phyloP scores from a whole-genome alignment of 2,888 invertebrate genomes.

The Antitype chi region DNA sequence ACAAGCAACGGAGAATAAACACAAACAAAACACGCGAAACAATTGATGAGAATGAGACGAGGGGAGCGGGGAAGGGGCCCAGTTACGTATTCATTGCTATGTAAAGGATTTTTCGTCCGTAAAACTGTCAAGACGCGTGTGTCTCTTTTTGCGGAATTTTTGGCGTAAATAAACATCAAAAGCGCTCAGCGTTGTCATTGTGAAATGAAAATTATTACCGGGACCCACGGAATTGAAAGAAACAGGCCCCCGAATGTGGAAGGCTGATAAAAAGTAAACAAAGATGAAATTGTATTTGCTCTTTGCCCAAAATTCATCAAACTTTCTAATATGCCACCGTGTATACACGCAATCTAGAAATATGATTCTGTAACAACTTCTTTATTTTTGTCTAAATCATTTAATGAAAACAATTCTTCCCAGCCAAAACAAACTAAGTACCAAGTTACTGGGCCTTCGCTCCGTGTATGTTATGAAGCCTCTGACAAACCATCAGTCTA shows the following conservation, averaged over 20 bases:
- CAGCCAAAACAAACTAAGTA: neutral
- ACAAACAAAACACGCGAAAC: slow-evolving; percentile 87
- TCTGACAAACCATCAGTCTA: slow-evolving; percentile 24
- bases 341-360: neutral
- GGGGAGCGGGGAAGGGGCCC: slow-evolving; percentile 67
- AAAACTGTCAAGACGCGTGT: slow-evolving; percentile 75
- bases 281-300: slow-evolving; percentile 38
- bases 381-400: neutral
- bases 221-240: slow-evolving; percentile 57
- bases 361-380: slow-evolving; percentile 6
- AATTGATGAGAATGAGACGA: slow-evolving; percentile 86
- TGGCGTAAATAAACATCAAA: slow-evolving; percentile 68
- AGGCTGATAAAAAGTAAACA: slow-evolving; percentile 55
- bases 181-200: slow-evolving; percentile 59
- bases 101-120: slow-evolving; percentile 79
- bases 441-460: neutral
- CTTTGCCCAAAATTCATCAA: slow-evolving; percentile 43
- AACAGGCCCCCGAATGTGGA: slow-evolving; percentile 43
- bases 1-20: slow-evolving; percentile 88
- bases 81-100: slow-evolving; percentile 79
- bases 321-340: neutral
- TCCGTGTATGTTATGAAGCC: slow-evolving; percentile 3
- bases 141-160: slow-evolving; percentile 72
- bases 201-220: slow-evolving; percentile 65
- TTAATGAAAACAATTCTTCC: neutral